A percentile compares a stretch with the other conserved stretches of the same genome.
phyloP scores from a whole-genome alignment of 2,797 vertebrate genomes.

The Poeciliopsis infans region DNA sequence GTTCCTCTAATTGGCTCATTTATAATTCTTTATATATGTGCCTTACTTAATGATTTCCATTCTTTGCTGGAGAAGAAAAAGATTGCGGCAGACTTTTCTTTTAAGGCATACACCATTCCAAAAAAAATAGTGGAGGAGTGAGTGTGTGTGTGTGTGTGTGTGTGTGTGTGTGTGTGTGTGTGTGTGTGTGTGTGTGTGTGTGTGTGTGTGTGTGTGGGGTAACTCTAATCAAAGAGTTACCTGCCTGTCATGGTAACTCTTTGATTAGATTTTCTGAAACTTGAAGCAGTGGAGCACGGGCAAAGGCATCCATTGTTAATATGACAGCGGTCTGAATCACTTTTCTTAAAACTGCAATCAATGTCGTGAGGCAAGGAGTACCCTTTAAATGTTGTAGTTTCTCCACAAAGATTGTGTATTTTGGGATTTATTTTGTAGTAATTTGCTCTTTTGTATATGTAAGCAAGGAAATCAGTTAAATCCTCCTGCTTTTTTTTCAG shows the following conservation, averaged over 20 bases:
- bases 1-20: constrained; percentile 17
- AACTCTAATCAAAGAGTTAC: too few species aligned
- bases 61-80: constrained; percentile 1
- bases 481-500: neutral
- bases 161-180: neutral
- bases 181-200: neutral
- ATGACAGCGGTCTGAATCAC: neutral
- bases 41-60: constrained; percentile 7
- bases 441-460: neutral
- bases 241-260: neutral
- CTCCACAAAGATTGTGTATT: neutral
- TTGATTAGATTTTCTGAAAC: neutral
- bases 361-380: neutral
- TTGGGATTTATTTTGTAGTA: neutral
- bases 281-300: neutral
- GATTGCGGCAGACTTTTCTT: neutral
- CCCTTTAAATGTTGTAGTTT: neutral
- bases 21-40: neutral
- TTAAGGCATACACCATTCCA: neutral
- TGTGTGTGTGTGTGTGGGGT: neutral
- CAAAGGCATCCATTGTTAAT: neutral
- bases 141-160: neutral
- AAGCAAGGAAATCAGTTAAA: neutral
- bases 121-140: neutral
- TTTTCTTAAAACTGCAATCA: neutral